Base-by-base conservation (phyloP, 1,140 invertebrate genomes). In the Drosophila kurseongensis region DNA sequence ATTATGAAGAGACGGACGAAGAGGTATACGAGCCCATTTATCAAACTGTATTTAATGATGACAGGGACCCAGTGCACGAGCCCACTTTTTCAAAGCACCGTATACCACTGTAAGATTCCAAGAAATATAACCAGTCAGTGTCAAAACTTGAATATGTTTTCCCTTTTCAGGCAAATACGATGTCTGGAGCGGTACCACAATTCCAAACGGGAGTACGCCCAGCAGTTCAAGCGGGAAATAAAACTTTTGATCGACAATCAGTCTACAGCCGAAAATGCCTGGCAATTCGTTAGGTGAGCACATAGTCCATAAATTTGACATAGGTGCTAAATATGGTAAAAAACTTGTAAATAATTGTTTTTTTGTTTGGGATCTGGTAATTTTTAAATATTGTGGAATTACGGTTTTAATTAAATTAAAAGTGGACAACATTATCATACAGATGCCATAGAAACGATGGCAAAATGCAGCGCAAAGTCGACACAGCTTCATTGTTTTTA, bases 141-240 rank as follows among this genome's bases (percentile, higher is more conserved):
- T 3, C 12, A 23, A 60, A 40, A 38, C 29, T 1, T 3, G 35
- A 7, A 0, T 6, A 47, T 38, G 1, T 1, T 3, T 23, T 5
- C 12, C 4, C 29, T 5, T 29, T n/a, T 2, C 18, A 77, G 75
- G 10, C 16, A 61, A 10, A 50, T 78, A 0, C 41, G 51, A 23
- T 78, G 75, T 41, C 12, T 56, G 10, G 50, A 60, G 16, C 58
- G 57, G 4, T 76, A 78, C 35, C n/a, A 35, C 14, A 14, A 16
- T 4, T 40, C 52, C 4, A 40, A 44, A 13, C 10, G 13, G 2
- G 52, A 44, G 13, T 77, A 71, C 8, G 42, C 61, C 27, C 8
- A 9, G 5, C 55, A 76, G 36, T 71, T 78, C n/a, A 68, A 71
- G n/a, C 27, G 66, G 2, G 75, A 78, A 27, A 44, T 78, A 7